Percentiles rank a stretch among this genome's conserved stretches.
Conservation (phyloP, 1,140 invertebrate species). For the Capitella teleta region DNA sequence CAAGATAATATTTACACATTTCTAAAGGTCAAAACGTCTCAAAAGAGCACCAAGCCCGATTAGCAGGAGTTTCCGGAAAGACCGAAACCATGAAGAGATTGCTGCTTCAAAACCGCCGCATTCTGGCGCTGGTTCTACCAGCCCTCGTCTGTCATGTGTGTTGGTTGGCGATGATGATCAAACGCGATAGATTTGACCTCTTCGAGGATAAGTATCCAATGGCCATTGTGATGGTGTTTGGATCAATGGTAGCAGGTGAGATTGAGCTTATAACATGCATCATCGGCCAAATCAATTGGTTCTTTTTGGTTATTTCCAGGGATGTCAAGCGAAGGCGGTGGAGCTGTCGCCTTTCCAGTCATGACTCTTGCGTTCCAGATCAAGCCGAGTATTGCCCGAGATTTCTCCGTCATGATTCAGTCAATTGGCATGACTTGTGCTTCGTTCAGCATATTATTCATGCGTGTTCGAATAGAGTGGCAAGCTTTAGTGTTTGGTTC, state of each 20-base stretch:
- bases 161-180: conserved; percentile 7
- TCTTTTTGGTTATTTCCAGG: conserved; percentile 13
- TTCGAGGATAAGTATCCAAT: conserved; percentile 8
- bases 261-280: background rate
- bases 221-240: conserved; percentile 7
- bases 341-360: conserved; percentile 27
- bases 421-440: conserved; percentile 22
- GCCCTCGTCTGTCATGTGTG: conserved; percentile 5
- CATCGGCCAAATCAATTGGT: background rate
- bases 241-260: conserved; percentile 7
- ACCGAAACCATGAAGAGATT: too few species aligned
- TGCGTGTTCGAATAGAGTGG: conserved; percentile 23
- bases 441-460: conserved; percentile 21
- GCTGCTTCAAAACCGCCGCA: too few species aligned
- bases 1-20: too few species aligned
- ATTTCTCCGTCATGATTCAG: conserved; percentile 29
- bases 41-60: too few species aligned
- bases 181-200: background rate
- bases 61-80: too few species aligned
- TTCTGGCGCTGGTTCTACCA: too few species aligned
- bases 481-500: conserved; percentile 19
- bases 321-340: conserved; percentile 25
- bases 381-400: conserved; percentile 19
- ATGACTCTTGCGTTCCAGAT: conserved; percentile 25
- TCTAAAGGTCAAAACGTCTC: too few species aligned